Base-by-base conservation (phyloP, 2,113 vertebrate genomes). In the Formicarius rufipectus region DNA sequence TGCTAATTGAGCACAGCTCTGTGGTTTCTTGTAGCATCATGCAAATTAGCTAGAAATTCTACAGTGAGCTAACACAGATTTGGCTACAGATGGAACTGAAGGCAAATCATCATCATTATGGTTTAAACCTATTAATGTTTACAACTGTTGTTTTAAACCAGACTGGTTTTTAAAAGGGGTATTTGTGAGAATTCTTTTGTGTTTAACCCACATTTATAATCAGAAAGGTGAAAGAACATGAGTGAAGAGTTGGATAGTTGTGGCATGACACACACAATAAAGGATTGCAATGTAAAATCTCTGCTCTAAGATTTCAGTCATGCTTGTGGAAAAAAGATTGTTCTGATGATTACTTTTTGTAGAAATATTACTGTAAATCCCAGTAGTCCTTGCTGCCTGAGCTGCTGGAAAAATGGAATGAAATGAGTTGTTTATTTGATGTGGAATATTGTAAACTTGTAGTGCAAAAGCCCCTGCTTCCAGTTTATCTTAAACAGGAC, bases 71-170 rank as follows among this genome's bases (percentile, higher is more conserved):
- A 92, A 64, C 69, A 75, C 62, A 91, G 80, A 72, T 92, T 92
- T 96, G 47, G 33, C 69, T 88, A 44, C 79, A 88, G 85, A 88
- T 80, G 79, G 90, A 94, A 75, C 2, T 79, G 60, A 52, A 68
- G 79, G 56, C 6, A 0, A 90, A 63, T 37, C 30, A 59, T 75
- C 59, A 77, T 67, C 52, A 27, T 86, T 55, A 62, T 63, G 68
- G 35, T 86, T 90, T 90, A 87, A 87, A 75, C n/a, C 37, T 40
- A 78, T 88, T 92, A 78, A 71, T 71, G 33, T 63, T 94, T 90
- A 64, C 47, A 77, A 45, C 31, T 71, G 79, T 55, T 90, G 37
- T 59, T 92, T 81, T 75, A 88, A 96, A 74, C 81, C 63, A 71
- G 55, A 47, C 77, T 86, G 87, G 27, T 15, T 91, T 91, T 76